Percentiles rank a stretch among this genome's conserved stretches.
phyloP scores from a whole-genome alignment of 2,888 invertebrate species.

The Habrosyne pyritoides region DNA sequence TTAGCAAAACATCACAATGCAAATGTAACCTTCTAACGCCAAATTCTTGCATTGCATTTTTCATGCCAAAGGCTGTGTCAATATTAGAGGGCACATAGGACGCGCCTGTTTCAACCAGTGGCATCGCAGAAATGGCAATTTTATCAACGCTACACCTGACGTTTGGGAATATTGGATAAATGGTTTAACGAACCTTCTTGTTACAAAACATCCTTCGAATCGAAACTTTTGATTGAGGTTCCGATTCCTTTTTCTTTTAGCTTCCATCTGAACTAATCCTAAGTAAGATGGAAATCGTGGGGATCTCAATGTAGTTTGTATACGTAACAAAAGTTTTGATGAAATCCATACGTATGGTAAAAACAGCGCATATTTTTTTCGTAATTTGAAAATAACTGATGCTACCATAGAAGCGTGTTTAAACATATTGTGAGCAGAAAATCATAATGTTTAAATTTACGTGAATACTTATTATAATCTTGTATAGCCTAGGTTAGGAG shows the following conservation, averaged over 20 bases:
- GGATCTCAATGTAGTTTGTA: no score
- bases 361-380: no score
- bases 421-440: neutral
- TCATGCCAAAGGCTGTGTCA: conserved; percentile 12
- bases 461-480: no score
- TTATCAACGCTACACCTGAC: neutral
- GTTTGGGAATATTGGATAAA: neutral
- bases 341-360: no score
- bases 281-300: no score
- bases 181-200: neutral
- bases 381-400: no score
- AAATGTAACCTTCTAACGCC: conserved; percentile 9
- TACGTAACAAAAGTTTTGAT: no score
- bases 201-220: neutral
- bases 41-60: conserved; percentile 12
- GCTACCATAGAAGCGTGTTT: no score
- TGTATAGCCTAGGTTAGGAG: neutral
- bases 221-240: neutral
- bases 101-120: neutral
- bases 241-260: neutral
- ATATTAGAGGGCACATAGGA: conserved; percentile 1
- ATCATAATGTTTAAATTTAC: neutral
- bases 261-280: neutral
- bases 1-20: conserved; percentile 2
- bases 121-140: neutral